Evolutionary conservation across 2,113 vertebrate species (phyloP).

Genomic region (Pseudorectes ferrugineus): DNA sequence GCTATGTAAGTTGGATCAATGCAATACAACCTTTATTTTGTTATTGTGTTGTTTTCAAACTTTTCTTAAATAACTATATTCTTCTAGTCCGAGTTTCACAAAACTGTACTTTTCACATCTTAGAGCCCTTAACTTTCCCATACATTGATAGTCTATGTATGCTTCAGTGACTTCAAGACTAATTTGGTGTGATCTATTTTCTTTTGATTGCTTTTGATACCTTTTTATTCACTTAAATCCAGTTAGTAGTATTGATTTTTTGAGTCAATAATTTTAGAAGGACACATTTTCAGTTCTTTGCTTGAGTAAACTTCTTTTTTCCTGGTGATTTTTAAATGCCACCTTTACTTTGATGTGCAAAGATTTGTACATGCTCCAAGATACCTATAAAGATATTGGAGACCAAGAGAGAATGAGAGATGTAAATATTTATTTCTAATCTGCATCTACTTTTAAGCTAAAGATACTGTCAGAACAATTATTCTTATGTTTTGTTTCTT

Average conservation of each 20-base stretch:
- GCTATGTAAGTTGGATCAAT: not conserved
- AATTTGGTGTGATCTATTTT: constrained; percentile 15
- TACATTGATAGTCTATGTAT: not conserved
- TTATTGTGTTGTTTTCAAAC: not conserved
- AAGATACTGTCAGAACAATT: not conserved
- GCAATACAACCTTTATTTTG: not conserved
- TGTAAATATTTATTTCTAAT: not conserved
- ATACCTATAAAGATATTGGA: not conserved
- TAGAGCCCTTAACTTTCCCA: not conserved
- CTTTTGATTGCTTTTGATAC: not conserved
- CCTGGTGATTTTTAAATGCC: not conserved
- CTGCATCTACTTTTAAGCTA: not conserved
- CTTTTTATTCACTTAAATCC: constrained; percentile 5
- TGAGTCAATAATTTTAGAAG: not conserved
- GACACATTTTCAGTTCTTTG: not conserved
- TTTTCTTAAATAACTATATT: not conserved
- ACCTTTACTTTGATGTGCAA: not conserved
- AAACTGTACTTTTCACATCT: not conserved
- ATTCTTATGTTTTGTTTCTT: not conserved
- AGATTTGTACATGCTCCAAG: not conserved
- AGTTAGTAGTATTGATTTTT: constrained; percentile 54
- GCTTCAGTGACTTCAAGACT: constrained; percentile 34
- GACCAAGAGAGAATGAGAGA: not conserved
- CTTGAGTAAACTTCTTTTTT: not conserved
- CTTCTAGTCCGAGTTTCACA: not conserved